Percentiles rank a stretch among this genome's conserved stretches.
phyloP scores from a whole-genome alignment of 2,888 invertebrate genomes.

The Athripsodes cinereus region DNA sequence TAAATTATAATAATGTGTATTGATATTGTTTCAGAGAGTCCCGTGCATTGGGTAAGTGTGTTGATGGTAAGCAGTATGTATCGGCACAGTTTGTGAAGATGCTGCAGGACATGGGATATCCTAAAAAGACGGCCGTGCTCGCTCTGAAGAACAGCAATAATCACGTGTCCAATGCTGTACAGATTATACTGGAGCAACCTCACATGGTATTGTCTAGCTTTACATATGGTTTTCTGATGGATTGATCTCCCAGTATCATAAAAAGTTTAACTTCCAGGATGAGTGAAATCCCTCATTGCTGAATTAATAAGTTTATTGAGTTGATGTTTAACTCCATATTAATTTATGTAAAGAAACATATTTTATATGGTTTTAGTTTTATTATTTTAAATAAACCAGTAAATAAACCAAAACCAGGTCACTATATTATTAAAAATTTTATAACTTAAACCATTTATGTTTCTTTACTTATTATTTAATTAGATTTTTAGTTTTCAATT shows the following conservation, averaged over 20 bases:
- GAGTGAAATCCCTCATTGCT: too few species aligned
- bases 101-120: conserved; percentile 64
- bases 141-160: conserved; percentile 65
- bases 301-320: too few species aligned
- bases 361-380: too few species aligned
- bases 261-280: too few species aligned
- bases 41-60: conserved; percentile 52
- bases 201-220: conserved; percentile 42
- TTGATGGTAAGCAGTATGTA: conserved; percentile 52
- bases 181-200: conserved; percentile 57
- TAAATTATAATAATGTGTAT: too few species aligned
- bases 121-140: conserved; percentile 48
- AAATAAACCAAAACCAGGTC: too few species aligned
- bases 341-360: too few species aligned
- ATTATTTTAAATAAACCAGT: too few species aligned
- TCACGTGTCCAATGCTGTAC: conserved; percentile 59
- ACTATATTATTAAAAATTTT: background rate
- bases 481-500: background rate
- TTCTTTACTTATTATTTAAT: background rate
- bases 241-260: too few species aligned
- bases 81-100: conserved; percentile 46
- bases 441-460: background rate
- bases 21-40: conserved; percentile 41
- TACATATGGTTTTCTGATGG: too few species aligned
- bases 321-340: too few species aligned